These are phyloP conservation scores for Muscicapa comitata DNA, from an alignment of 2,797 vertebrate genomes.

Conservation along the genomic window DNA sequence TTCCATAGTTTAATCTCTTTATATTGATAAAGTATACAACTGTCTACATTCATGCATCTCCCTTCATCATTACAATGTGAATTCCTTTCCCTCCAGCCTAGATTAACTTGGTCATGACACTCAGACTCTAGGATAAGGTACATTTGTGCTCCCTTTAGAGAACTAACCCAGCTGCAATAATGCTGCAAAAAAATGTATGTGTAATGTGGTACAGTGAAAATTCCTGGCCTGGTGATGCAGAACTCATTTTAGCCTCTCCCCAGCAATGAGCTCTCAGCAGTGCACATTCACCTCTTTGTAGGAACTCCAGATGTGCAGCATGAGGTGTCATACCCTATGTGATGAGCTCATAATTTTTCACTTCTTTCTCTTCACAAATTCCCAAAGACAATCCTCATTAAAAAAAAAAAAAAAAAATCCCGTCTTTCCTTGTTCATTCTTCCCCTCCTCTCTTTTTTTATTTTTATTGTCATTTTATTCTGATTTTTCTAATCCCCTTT, in stretches of 20 bases:
- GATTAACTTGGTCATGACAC: not conserved
- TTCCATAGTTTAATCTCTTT: not conserved
- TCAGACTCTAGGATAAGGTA: not conserved
- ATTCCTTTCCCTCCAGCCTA: not conserved
- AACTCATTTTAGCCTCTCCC: not conserved
- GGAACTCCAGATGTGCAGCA: not conserved
- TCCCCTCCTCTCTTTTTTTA: not conserved
- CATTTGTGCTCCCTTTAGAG: not conserved
- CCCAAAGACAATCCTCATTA: not conserved
- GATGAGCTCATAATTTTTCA: not conserved
- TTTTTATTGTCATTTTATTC: slow-evolving; percentile 3
- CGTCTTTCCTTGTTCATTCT: not conserved
- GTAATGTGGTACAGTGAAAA: not conserved
- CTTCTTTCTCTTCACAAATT: not conserved
- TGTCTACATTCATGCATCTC: not conserved
- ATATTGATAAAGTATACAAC: not conserved
- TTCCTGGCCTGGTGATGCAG: not conserved
- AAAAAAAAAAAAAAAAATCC: not conserved
- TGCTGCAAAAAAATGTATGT: not conserved
- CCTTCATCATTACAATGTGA: not conserved
- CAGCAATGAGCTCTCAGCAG: not conserved
- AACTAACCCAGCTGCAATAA: not conserved
- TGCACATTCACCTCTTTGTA: not conserved
- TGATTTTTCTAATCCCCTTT: slow-evolving; percentile 39
- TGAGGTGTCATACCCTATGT: not conserved